Evolutionary conservation across 2,888 invertebrate species (phyloP).

Genomic region (Trichopria drosophilae): DNA sequence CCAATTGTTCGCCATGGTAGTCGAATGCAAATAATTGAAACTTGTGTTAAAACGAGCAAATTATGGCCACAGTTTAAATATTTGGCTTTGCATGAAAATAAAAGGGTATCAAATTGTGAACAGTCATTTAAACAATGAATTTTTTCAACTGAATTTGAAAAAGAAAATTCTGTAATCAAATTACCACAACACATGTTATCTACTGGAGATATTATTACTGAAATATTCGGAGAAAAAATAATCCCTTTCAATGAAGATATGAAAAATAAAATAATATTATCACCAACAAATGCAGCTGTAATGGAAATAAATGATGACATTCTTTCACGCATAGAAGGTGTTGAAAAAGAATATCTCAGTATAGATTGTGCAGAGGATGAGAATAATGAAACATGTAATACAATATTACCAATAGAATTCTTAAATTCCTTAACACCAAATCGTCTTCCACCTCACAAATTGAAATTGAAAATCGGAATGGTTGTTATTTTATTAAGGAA

Average conservation of each 20-base stretch:
- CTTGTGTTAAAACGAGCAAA: too few species aligned
- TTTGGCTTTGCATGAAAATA: background rate
- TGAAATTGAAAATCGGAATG: too few species aligned
- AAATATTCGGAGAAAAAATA: background rate
- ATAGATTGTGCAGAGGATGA: too few species aligned
- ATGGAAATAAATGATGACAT: too few species aligned
- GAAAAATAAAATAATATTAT: slow-evolving; percentile 2
- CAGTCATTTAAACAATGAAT: slow-evolving; percentile 4
- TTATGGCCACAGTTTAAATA: too few species aligned
- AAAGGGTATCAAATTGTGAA: background rate
- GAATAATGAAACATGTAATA: too few species aligned
- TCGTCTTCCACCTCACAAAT: too few species aligned
- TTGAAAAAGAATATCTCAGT: background rate
- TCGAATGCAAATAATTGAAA: slow-evolving; percentile 3
- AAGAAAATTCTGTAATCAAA: background rate
- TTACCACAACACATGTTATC: background rate
- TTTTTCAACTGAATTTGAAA: slow-evolving; percentile 1
- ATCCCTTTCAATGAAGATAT: background rate
- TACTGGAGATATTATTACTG: background rate
- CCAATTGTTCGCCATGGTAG: slow-evolving; percentile 1
- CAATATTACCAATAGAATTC: too few species aligned
- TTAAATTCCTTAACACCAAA: too few species aligned
- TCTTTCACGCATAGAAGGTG: background rate
- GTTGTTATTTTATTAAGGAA: too few species aligned
- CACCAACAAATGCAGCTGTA: slow-evolving; percentile 1